Evolutionary conservation across 2,797 vertebrate species (phyloP).

Genomic region (Aratinga solstitialis): DNA sequence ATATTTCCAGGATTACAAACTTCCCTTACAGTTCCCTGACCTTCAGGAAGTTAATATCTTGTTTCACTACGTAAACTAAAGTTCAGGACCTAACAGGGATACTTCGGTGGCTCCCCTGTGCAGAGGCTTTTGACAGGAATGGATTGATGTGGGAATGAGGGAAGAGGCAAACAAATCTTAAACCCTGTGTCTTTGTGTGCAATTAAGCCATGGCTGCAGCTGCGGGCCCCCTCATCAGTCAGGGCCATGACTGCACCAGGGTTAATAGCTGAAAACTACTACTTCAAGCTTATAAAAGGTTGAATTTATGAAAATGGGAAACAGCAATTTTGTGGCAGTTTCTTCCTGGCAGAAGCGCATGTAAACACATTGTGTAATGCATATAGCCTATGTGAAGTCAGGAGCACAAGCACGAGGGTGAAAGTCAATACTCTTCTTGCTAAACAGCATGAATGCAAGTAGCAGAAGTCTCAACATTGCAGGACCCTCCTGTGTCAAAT

Average conservation of each 20-base stretch:
- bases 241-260: background rate
- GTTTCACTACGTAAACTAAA: background rate
- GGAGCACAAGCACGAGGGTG: background rate
- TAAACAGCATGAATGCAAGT: background rate
- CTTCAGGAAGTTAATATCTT: background rate
- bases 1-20: background rate
- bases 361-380: background rate
- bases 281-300: background rate
- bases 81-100: background rate
- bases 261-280: background rate
- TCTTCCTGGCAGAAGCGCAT: background rate
- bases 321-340: background rate
- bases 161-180: background rate
- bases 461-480: background rate
- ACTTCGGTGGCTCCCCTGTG: background rate
- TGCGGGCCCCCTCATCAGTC: accelerated
- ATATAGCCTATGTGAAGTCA: background rate
- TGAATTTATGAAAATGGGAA: background rate
- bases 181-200: background rate
- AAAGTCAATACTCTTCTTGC: background rate
- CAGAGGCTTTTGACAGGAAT: background rate
- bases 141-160: background rate
- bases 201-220: accelerated
- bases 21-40: background rate
- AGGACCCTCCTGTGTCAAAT: background rate